A percentile compares a stretch with the other conserved stretches of the same genome.
Conservation (phyloP, 2,888 invertebrate genomes). For the Amblyteles armatorius region DNA sequence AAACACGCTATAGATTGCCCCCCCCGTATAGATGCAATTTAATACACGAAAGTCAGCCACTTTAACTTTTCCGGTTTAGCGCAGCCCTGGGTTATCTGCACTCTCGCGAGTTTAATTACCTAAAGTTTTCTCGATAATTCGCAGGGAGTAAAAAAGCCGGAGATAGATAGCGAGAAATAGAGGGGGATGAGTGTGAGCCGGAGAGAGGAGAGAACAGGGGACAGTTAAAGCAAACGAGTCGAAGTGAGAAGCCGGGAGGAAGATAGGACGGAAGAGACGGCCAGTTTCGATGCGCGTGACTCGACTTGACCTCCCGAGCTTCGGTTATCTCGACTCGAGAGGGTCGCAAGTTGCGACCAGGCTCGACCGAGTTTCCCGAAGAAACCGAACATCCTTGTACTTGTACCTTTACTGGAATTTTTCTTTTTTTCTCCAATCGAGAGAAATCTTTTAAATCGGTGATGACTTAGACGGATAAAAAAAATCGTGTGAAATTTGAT, state of each 20-base stretch:
- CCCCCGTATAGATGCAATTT: slow-evolving; percentile 70
- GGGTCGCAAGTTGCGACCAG: slow-evolving; percentile 16
- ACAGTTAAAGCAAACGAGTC: slow-evolving; percentile 20
- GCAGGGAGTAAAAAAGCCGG: slow-evolving; percentile 47
- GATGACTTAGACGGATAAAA: no score
- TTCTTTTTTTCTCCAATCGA: no score
- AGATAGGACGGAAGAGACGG: slow-evolving; percentile 65
- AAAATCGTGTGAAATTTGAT: no score
- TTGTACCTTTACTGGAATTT: slow-evolving; percentile 35
- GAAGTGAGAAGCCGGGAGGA: slow-evolving; percentile 29
- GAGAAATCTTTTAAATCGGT: no score
- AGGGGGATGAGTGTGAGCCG: slow-evolving; percentile 13
- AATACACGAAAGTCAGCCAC: slow-evolving; percentile 80
- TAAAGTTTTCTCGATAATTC: slow-evolving; percentile 82
- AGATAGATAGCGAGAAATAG: slow-evolving; percentile 12
- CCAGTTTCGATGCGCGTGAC: slow-evolving; percentile 76
- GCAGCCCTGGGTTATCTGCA: slow-evolving; percentile 78
- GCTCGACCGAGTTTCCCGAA: slow-evolving; percentile 39
- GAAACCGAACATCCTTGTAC: slow-evolving; percentile 61
- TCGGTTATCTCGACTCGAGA: slow-evolving; percentile 17
- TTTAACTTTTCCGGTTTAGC: slow-evolving; percentile 81
- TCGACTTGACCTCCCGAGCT: slow-evolving; percentile 70
- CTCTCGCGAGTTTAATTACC: slow-evolving; percentile 82
- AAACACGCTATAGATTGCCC: slow-evolving; percentile 57
- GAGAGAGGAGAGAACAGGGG: slow-evolving; percentile 14